Evolutionary conservation across 2,888 invertebrate species (phyloP), one percentile per base, ranked within the genome.

Genomic region (Seira ritae): DNA sequence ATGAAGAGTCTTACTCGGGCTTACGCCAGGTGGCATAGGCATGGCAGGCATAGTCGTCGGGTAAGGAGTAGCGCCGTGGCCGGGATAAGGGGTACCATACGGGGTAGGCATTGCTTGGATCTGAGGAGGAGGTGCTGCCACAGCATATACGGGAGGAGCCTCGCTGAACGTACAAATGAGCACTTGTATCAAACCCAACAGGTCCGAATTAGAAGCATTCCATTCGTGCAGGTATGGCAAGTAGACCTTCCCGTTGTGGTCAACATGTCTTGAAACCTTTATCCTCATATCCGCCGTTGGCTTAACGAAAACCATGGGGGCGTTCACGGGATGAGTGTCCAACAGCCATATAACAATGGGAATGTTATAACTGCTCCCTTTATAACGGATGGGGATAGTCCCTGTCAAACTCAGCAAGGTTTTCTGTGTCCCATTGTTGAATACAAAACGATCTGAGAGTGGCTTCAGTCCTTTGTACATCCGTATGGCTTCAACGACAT

Each of bases 201-300:
- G 92, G 91, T 98, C 98, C 6, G 98, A 98, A 10, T 94, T 50
- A 1, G 77, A 1, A 12, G 50, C 66, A 10, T 93, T 92, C 99
- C 99, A 99, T 89, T 98, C 97, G 90, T 98, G 97, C 84, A 99
- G 92, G 92, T 97, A 99, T 0, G 99, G 99, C 90, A 99, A 92
- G 91, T 98, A 99, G 76, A 99, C 94, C 91, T 97, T 97, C 46
- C 99, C 99, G 91, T 95, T 97, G 90, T 95, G 95, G 91, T 99
- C 98, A 6, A 99, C 98, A 91, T 95, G 97, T 91, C 95, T 95
- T 12, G 98, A 98, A 17, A 96, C 95, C 92, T 97, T 98, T 86
- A 99, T 98, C 84, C 95, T 94, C 99, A 99, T 99, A 88, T 96
- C 96, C 42, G 94, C 90, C 3, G 99, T 99, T 10, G 99, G 99